phyloP scores from a whole-genome alignment of 1,140 invertebrate species.

The Eueides isabella region DNA sequence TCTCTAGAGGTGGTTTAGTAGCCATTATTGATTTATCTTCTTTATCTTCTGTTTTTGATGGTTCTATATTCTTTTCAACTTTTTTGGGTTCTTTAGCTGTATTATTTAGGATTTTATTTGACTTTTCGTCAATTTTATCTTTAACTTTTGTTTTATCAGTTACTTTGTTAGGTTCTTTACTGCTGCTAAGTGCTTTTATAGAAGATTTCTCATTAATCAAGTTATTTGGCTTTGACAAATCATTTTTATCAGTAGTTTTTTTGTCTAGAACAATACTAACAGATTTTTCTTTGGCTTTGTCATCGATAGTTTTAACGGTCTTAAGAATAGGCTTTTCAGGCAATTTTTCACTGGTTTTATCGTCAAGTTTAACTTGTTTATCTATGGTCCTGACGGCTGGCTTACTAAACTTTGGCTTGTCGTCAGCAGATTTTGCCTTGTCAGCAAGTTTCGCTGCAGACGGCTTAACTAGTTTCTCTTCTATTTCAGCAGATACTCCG shows the following conservation, averaged over 20 bases:
- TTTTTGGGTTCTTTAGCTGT: constrained; percentile 54
- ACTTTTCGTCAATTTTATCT: constrained; percentile 48
- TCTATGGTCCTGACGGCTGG: constrained; percentile 60
- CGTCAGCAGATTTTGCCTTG: constrained; percentile 58
- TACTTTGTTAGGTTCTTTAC: constrained; percentile 50
- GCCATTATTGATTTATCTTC: constrained; percentile 71
- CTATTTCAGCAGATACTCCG: constrained; percentile 57
- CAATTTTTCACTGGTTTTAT: constrained; percentile 60
- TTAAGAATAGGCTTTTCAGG: constrained; percentile 66
- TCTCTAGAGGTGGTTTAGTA: constrained; percentile 72
- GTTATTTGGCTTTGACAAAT: constrained; percentile 53
- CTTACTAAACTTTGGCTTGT: constrained; percentile 68
- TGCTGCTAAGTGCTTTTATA: constrained; percentile 45
- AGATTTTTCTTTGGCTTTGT: constrained; percentile 71
- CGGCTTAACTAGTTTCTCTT: constrained; percentile 72
- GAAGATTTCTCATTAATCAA: constrained; percentile 56
- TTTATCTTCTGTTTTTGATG: constrained; percentile 40
- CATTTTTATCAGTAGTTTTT: constrained; percentile 62
- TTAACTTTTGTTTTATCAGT: constrained; percentile 39
- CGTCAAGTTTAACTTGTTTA: constrained; percentile 55
- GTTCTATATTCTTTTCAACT: constrained; percentile 46
- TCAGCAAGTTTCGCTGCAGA: constrained; percentile 67
- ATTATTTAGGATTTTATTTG: constrained; percentile 17
- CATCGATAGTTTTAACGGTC: constrained; percentile 70
- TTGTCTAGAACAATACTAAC: constrained; percentile 70